A percentile compares a stretch with the other conserved stretches of the same genome.
phyloP scores from a whole-genome alignment of 2,797 vertebrate species.

The Gadopsis bispinosus region DNA sequence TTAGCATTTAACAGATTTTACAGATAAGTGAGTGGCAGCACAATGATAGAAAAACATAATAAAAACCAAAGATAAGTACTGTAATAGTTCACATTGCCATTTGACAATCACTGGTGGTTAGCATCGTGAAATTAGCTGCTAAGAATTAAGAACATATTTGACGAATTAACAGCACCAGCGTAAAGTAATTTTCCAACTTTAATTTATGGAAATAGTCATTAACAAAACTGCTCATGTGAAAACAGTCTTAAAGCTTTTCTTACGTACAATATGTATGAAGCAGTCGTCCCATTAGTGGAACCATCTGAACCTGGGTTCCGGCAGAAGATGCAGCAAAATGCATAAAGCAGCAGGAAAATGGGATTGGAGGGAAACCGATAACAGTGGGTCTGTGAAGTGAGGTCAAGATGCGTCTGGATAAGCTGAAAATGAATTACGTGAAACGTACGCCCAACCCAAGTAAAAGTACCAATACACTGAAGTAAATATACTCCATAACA shows the following conservation, averaged over 20 bases:
- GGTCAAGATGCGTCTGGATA: background rate
- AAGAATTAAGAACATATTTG: slow-evolving; percentile 34
- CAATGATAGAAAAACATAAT: too few relatives aligned
- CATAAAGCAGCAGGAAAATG: background rate
- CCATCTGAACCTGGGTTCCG: slow-evolving; percentile 28
- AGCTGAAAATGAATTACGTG: background rate
- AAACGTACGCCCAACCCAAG: background rate
- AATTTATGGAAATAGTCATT: slow-evolving; percentile 71
- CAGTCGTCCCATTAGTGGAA: slow-evolving; percentile 55
- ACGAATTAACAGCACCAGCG: slow-evolving; percentile 44
- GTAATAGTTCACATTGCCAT: background rate
- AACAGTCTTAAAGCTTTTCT: slow-evolving; percentile 63
- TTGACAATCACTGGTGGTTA: slow-evolving; percentile 32
- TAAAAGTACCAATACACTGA: background rate
- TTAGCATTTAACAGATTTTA: background rate
- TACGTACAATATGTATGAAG: slow-evolving; percentile 66
- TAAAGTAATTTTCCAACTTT: slow-evolving; percentile 56
- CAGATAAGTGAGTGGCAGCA: background rate
- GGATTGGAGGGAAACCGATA: slow-evolving; percentile 1
- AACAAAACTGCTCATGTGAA: slow-evolving; percentile 71
- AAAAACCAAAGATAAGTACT: background rate
- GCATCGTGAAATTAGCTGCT: slow-evolving; percentile 41
- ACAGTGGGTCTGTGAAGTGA: background rate
- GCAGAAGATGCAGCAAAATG: slow-evolving; percentile 6
- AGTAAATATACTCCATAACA: background rate